These are phyloP conservation scores for Petrocephalus microphthalmus DNA, from an alignment of 2,113 vertebrate species.

Conservation along the genomic window DNA sequence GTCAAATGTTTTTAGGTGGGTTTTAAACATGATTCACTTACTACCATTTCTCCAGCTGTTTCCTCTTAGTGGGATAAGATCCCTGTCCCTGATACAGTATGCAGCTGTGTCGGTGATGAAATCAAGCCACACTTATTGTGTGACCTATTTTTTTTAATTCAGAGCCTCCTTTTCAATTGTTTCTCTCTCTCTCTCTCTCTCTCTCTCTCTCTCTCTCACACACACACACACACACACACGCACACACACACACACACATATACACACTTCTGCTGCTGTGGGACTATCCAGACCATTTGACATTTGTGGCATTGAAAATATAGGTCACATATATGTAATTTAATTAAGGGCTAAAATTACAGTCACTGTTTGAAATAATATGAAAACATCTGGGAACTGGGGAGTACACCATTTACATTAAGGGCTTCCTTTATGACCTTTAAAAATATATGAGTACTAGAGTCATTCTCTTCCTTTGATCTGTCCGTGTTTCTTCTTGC, in stretches of 20 bases:
- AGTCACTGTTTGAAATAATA: conserved; percentile 10
- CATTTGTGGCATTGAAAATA: background rate
- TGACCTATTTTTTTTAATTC: background rate
- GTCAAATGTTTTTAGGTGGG: background rate
- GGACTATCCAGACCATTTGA: background rate
- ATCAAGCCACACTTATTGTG: background rate
- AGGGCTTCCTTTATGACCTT: background rate
- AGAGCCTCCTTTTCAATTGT: background rate
- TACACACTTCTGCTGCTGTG: background rate
- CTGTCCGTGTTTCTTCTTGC: background rate
- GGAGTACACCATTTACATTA: background rate
- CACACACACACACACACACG: background rate
- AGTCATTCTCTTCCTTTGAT: background rate
- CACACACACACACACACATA: background rate
- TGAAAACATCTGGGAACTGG: background rate
- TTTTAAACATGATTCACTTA: background rate
- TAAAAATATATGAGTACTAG: background rate
- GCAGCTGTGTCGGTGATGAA: background rate
- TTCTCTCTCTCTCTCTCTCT: background rate
- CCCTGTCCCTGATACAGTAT: background rate
- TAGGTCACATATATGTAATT: background rate
- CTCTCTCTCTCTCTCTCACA: background rate
- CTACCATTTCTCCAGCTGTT: background rate
- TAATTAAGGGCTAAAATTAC: background rate
- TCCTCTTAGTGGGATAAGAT: background rate